Evolutionary conservation across 2,113 vertebrate genomes (phyloP).

Genomic region (Plecturocebus donacophilus): DNA sequence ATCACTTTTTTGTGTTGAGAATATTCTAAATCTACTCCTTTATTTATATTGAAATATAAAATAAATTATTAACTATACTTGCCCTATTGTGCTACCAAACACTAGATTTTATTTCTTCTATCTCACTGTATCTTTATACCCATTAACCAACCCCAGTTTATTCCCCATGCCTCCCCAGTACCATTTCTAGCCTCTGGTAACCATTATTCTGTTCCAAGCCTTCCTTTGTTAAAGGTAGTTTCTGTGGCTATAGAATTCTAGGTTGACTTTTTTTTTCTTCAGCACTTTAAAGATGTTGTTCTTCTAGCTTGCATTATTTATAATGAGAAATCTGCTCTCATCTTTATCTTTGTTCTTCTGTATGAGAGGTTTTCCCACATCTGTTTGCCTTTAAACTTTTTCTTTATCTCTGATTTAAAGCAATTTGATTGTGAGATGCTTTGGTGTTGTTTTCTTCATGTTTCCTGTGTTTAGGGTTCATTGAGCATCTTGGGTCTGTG

Average conservation of each 20-base stretch:
- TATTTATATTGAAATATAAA: neutral
- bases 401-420: neutral
- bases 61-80: neutral
- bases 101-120: neutral
- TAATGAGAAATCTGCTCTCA: neutral
- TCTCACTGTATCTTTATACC: neutral
- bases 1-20: neutral
- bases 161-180: neutral
- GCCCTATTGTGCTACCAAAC: neutral
- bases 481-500: neutral
- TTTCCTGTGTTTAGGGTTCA: neutral
- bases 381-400: neutral
- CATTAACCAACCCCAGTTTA: neutral
- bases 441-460: neutral
- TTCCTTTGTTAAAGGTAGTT: neutral
- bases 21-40: neutral
- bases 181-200: neutral
- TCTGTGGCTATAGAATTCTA: neutral
- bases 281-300: neutral
- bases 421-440: neutral
- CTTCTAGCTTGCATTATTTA: neutral
- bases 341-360: neutral
- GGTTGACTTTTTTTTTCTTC: neutral
- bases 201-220: neutral
- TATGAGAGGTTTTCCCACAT: neutral